Base-by-base conservation (phyloP, 2,888 invertebrate genomes). In the Tridacna crocea region DNA sequence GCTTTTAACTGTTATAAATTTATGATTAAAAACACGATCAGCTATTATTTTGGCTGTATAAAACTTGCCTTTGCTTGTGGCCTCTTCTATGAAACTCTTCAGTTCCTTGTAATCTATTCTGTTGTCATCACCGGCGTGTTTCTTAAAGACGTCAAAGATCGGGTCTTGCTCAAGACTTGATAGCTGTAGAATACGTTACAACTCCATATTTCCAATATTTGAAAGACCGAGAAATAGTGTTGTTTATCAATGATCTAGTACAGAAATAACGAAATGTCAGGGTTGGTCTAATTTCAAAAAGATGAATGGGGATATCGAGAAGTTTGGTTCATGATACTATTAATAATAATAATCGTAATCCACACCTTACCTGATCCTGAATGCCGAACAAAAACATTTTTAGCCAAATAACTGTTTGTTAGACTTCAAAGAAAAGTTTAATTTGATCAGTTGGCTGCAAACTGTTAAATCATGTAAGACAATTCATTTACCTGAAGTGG, bases 51-150 rank as follows among this genome's bases (percentile, higher is more conserved):
- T 36, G 36, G 8, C 36, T 36, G 36, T 8, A 2, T 36, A 36
- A 36, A 36, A 36, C 36, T 36, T 36, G 89, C 92, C 90, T 86
- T 74, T 83, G 22, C 70, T 47, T 17, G 90, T 88, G 12, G 90
- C 78, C 61, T 89, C 90, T 55, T 98, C 97, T 88, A 99, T 95
- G 87, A 99, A 97, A 93, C 97, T 96, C 94, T 98, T 97, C 27
- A 99, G 95, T 93, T 99, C 98, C 94, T 96, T 96, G 97, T 98
- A 98, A 95, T 98, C 98, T 11, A 99, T 97, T 94, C 98, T 97
- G 88, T 97, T 96, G 91, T 98, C 98, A 55, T 87, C 85, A 19
- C 98, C 98, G 22, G 98, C 98, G 80, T 98, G 96, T 79, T 97
- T 96, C 86, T 96, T 95, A 95, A 98, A 98, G 95, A 97, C 96